These are phyloP conservation scores for Drosophila borealis DNA, from an alignment of 2,888 invertebrate species.

Conservation along the genomic window DNA sequence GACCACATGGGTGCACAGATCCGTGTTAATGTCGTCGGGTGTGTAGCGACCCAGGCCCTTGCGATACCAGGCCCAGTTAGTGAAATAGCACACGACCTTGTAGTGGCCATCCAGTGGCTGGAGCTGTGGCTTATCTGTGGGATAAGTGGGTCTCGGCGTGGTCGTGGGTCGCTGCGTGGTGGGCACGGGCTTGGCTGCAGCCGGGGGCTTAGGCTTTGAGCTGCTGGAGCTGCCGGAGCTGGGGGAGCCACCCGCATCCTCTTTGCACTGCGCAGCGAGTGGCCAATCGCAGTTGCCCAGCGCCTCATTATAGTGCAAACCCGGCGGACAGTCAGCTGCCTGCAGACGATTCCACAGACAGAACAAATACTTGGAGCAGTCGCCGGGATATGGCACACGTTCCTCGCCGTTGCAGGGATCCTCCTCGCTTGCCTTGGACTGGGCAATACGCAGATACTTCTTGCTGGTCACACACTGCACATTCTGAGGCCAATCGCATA, in stretches of 20 bases:
- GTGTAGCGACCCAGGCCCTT: slow-evolving; percentile 92
- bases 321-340: slow-evolving; percentile 89
- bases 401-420: slow-evolving; percentile 88
- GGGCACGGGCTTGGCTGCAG: slow-evolving; percentile 68
- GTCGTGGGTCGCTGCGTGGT: slow-evolving; percentile 77
- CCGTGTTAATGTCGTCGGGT: slow-evolving; percentile 94
- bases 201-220: slow-evolving; percentile 53
- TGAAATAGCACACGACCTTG: slow-evolving; percentile 95
- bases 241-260: slow-evolving; percentile 18
- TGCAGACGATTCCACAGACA: slow-evolving; percentile 93
- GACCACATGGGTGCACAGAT: slow-evolving; percentile 95
- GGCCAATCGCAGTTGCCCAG: slow-evolving; percentile 91
- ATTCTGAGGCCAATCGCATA: slow-evolving; percentile 91
- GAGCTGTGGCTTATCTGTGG: slow-evolving; percentile 81
- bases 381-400: slow-evolving; percentile 88
- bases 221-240: slow-evolving; percentile 24
- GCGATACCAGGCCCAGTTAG: slow-evolving; percentile 97
- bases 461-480: slow-evolving; percentile 87
- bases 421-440: slow-evolving; percentile 83
- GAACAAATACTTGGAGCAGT: slow-evolving; percentile 90
- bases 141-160: slow-evolving; percentile 79
- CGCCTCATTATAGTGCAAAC: slow-evolving; percentile 90
- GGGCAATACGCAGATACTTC: slow-evolving; percentile 79
- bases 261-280: slow-evolving; percentile 87
- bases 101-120: slow-evolving; percentile 88